Evolutionary conservation across 2,113 vertebrate genomes (phyloP).

Genomic region (Nicator chloris): DNA sequence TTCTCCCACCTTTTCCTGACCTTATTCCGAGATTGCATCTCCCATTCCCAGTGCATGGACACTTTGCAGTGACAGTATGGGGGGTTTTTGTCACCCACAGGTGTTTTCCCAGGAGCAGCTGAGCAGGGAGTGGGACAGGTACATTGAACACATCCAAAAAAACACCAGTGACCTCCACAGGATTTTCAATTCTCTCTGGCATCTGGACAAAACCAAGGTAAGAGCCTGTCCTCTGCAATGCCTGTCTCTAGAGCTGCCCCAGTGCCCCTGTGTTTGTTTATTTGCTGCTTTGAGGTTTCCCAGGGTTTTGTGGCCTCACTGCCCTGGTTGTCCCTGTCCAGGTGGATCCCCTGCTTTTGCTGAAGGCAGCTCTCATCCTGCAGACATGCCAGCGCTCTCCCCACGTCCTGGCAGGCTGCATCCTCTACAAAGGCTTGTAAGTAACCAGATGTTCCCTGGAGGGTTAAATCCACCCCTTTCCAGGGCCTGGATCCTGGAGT

Average conservation of each 20-base stretch:
- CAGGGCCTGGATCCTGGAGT: not conserved
- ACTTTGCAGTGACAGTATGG: not conserved
- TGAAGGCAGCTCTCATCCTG: slow-evolving; percentile 93
- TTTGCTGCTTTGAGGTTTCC: not conserved
- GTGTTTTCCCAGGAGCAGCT: slow-evolving; percentile 63
- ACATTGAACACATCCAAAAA: slow-evolving; percentile 78
- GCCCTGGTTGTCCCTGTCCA: slow-evolving; percentile 24
- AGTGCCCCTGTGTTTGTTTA: not conserved
- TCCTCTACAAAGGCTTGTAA: slow-evolving; percentile 87
- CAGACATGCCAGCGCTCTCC: slow-evolving; percentile 89
- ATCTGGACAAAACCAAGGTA: slow-evolving; percentile 87
- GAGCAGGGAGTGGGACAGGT: slow-evolving; percentile 77
- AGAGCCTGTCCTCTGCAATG: not conserved
- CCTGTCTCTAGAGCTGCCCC: not conserved
- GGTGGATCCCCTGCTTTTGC: slow-evolving; percentile 91
- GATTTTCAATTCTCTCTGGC: slow-evolving; percentile 85
- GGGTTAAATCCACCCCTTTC: not conserved
- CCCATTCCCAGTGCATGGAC: fast-evolving
- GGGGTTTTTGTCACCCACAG: slow-evolving; percentile 46
- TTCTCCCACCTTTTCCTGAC: not conserved
- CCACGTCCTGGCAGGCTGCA: slow-evolving; percentile 85
- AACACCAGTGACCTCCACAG: slow-evolving; percentile 80
- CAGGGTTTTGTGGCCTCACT: not conserved
- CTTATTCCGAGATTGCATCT: too few species aligned
- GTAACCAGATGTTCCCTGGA: not conserved